These are phyloP conservation scores for Cheilinus undulatus DNA, from an alignment of 2,113 vertebrate genomes.

Conservation along the genomic window DNA sequence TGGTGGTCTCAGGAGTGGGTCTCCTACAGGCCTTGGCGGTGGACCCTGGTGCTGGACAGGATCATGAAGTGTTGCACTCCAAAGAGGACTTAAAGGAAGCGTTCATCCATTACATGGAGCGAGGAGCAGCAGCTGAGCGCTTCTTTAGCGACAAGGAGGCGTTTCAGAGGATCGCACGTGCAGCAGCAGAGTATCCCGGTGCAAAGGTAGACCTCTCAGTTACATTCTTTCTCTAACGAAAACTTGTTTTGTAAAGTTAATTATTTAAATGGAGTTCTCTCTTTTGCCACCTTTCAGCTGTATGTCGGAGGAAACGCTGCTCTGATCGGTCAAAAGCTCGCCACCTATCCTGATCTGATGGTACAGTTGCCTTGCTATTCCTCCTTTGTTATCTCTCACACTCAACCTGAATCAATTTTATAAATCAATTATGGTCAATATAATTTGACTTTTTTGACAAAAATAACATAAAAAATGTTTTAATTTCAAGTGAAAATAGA, in stretches of 20 bases:
- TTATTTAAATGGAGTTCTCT: no score
- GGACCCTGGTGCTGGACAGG: constrained; percentile 81
- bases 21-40: constrained; percentile 90
- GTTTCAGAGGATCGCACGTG: constrained; percentile 87
- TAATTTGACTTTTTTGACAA: no score
- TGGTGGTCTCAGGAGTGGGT: constrained; percentile 94
- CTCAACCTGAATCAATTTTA: no score
- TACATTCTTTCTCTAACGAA: no score
- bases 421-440: no score
- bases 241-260: no score
- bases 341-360: constrained; percentile 88
- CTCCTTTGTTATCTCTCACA: not conserved
- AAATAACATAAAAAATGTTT: no score
- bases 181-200: constrained; percentile 87
- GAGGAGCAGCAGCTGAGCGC: constrained; percentile 93
- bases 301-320: constrained; percentile 98
- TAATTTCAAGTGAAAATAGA: no score
- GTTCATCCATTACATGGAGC: constrained; percentile 91
- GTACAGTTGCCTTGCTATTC: constrained; percentile 74
- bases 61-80: constrained; percentile 88
- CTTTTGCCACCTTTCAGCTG: constrained; percentile 80
- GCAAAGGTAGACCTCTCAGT: constrained; percentile 86
- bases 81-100: constrained; percentile 88
- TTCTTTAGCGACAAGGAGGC: constrained; percentile 89
- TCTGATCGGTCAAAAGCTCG: constrained; percentile 96